These are phyloP conservation scores for Mimachlamys varia DNA, from an alignment of 2,888 invertebrate species.

Conservation along the genomic window DNA sequence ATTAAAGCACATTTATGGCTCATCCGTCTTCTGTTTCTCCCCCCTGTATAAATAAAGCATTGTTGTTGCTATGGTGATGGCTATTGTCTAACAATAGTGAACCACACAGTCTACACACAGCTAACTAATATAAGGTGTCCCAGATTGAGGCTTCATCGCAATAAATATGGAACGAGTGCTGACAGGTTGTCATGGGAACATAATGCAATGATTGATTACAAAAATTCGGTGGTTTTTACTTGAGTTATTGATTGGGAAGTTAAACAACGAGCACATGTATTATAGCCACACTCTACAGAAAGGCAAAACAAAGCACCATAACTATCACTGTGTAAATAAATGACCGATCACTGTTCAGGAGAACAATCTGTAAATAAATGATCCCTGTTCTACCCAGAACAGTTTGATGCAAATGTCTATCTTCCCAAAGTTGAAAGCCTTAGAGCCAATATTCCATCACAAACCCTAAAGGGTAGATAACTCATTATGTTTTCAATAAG, in stretches of 20 bases:
- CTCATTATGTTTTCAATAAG: not conserved
- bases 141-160: not conserved
- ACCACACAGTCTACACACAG: not conserved
- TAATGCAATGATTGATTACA: not conserved
- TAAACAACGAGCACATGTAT: not conserved
- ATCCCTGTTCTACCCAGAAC: not conserved
- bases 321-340: constrained; percentile 16
- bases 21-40: not conserved
- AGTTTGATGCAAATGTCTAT: not conserved
- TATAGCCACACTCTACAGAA: not conserved
- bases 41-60: not conserved
- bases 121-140: not conserved
- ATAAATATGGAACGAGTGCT: constrained; percentile 20
- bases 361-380: constrained; percentile 13
- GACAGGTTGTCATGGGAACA: constrained; percentile 25
- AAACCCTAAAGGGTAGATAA: not conserved
- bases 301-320: constrained; percentile 36
- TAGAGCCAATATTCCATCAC: constrained; percentile 28
- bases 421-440: not conserved
- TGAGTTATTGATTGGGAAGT: not conserved
- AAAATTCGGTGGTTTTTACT: constrained; percentile 5
- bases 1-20: not conserved
- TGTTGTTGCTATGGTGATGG: constrained; percentile 6
- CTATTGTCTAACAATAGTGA: not conserved
- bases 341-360: not conserved